Percentiles rank a stretch among this genome's conserved stretches.
Evolutionary conservation across 2,797 vertebrate genomes (phyloP).

Genomic region (Centroberyx gerrardi): DNA sequence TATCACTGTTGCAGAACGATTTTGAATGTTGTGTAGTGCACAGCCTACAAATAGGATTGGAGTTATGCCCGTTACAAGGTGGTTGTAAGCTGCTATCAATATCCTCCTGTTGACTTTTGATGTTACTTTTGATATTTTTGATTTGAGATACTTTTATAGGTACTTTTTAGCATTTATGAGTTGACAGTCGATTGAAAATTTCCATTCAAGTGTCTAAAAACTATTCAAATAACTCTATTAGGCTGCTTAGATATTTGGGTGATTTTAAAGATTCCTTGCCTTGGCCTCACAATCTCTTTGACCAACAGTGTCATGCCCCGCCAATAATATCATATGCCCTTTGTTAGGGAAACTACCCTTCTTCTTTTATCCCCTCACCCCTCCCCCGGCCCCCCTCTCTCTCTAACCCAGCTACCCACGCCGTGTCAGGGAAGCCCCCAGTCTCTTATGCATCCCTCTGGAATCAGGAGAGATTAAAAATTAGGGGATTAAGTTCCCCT

Average conservation of each 20-base stretch:
- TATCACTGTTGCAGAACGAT: constrained; percentile 68
- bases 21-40: constrained; percentile 60
- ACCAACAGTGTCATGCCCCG: constrained; percentile 32
- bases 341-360: constrained; percentile 72
- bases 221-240: too few relatives aligned
- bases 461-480: constrained; percentile 86
- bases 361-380: constrained; percentile 56
- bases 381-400: constrained; percentile 35
- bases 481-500: constrained; percentile 83
- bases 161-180: neutral
- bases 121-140: constrained; percentile 46
- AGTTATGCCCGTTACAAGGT: constrained; percentile 48
- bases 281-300: constrained; percentile 32
- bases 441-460: constrained; percentile 75
- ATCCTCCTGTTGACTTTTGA: constrained; percentile 31
- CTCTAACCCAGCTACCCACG: constrained; percentile 73
- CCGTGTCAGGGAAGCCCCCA: constrained; percentile 67
- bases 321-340: constrained; percentile 68
- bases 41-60: constrained; percentile 73
- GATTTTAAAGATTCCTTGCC: neutral
- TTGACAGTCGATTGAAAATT: neutral
- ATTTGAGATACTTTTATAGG: constrained; percentile 24
- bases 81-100: constrained; percentile 29
- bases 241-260: neutral
- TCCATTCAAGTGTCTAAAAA: too few relatives aligned